Evolutionary conservation across 2,888 invertebrate species (phyloP).

Genomic region (Mimas tiliae): DNA sequence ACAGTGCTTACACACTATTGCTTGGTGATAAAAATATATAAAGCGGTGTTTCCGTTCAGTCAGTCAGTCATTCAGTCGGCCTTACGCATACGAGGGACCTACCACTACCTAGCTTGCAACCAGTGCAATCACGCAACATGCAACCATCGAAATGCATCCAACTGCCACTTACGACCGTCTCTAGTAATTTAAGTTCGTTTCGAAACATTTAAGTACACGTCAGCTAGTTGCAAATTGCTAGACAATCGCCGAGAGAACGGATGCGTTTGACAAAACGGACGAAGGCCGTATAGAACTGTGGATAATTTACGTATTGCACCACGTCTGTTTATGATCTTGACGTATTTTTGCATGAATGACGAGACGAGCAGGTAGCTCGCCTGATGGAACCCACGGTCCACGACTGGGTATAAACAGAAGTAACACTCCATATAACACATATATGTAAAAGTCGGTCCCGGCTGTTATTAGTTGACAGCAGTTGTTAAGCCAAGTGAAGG

Average conservation of each 20-base stretch:
- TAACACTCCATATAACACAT: too few species aligned
- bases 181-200: conserved; percentile 29
- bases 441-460: too few species aligned
- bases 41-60: too few species aligned
- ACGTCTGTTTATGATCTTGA: not conserved
- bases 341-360: not conserved
- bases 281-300: conserved; percentile 38
- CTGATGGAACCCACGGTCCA: too few species aligned
- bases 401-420: too few species aligned
- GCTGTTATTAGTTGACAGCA: too few species aligned
- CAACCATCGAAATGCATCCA: conserved; percentile 16
- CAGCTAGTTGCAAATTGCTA: conserved; percentile 43
- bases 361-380: too few species aligned
- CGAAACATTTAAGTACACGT: conserved; percentile 27
- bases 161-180: conserved; percentile 10
- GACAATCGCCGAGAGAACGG: conserved; percentile 56
- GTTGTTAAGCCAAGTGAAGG: too few species aligned
- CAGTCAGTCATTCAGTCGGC: too few species aligned
- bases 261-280: conserved; percentile 55
- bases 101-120: not conserved
- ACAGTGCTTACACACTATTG: too few species aligned
- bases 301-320: conserved; percentile 1
- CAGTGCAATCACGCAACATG: not conserved
- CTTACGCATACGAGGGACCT: too few species aligned
- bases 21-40: too few species aligned